phyloP scores from a whole-genome alignment of 1,140 invertebrate genomes.

The Drosophila eugracilis region DNA sequence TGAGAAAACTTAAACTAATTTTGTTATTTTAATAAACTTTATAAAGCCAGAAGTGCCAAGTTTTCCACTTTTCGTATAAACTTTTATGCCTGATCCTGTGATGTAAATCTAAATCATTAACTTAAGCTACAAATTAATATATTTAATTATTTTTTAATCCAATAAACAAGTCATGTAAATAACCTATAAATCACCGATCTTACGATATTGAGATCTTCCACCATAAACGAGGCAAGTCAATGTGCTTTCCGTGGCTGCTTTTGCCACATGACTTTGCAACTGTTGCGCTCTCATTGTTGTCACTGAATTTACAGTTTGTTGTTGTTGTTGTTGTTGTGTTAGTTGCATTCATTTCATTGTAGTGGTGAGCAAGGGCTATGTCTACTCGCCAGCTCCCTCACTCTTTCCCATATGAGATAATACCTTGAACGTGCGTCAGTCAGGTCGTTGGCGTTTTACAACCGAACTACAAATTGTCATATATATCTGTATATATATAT shows the following conservation, averaged over 20 bases:
- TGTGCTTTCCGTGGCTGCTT: constrained; percentile 42
- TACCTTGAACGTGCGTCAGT: constrained; percentile 84
- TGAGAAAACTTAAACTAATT: background rate
- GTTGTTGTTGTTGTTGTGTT: constrained; percentile 23
- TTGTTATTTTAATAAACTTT: background rate
- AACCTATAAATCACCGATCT: constrained; percentile 42
- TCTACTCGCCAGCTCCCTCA: constrained; percentile 4
- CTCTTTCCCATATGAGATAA: constrained; percentile 72
- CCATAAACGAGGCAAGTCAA: constrained; percentile 24
- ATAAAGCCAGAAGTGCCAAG: background rate
- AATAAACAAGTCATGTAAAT: background rate
- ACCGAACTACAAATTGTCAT: constrained; percentile 59
- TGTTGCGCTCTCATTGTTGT: constrained; percentile 60
- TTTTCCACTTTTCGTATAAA: too few species aligned
- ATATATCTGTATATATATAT: too few species aligned
- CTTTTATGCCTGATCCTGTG: too few species aligned
- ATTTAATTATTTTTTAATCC: background rate
- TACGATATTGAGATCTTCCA: too few species aligned
- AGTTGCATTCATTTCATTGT: constrained; percentile 21
- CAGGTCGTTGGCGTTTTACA: constrained; percentile 78
- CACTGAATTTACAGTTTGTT: constrained; percentile 24
- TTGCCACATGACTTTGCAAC: constrained; percentile 64
- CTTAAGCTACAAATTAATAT: too few species aligned
- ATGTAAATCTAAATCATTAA: too few species aligned
- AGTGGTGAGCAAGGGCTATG: constrained; percentile 57